A percentile compares a stretch with the other conserved stretches of the same genome.
phyloP scores from a whole-genome alignment of 2,888 invertebrate genomes.

The Atrina japonica region DNA sequence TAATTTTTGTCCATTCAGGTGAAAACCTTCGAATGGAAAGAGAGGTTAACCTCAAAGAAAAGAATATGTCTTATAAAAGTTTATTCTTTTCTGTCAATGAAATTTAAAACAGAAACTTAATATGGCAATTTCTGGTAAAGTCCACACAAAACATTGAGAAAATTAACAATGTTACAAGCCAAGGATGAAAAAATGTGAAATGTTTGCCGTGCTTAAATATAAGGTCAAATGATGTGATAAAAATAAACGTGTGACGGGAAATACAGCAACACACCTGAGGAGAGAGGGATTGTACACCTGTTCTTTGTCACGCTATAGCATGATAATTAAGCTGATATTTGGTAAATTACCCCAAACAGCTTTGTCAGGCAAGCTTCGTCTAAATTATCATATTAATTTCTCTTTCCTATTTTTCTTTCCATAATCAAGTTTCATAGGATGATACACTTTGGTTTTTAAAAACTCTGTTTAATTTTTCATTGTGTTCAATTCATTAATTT shows the following conservation, averaged over 20 bases:
- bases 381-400: neutral
- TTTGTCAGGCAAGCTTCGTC: slow-evolving; percentile 12
- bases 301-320: slow-evolving; percentile 30
- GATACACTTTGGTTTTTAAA: too few relatives aligned
- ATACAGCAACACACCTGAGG: slow-evolving; percentile 19
- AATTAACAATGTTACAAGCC: slow-evolving; percentile 33
- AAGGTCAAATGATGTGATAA: slow-evolving; percentile 21
- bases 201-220: slow-evolving; percentile 19
- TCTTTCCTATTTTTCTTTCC: neutral
- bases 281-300: slow-evolving; percentile 30
- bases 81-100: slow-evolving; percentile 35
- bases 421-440: neutral
- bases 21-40: slow-evolving; percentile 13
- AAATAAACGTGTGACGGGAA: slow-evolving; percentile 13
- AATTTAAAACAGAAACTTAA: slow-evolving; percentile 44
- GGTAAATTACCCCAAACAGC: neutral
- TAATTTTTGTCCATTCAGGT: slow-evolving; percentile 12
- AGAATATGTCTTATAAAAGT: slow-evolving; percentile 28
- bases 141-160: slow-evolving; percentile 34
- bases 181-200: slow-evolving; percentile 39
- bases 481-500: too few relatives aligned
- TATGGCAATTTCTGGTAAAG: slow-evolving; percentile 37
- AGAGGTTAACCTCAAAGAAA: slow-evolving; percentile 21
- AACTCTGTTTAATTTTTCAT: too few relatives aligned
- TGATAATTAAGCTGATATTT: slow-evolving; percentile 15